A percentile compares a stretch with the other conserved stretches of the same genome.
phyloP scores from a whole-genome alignment of 1,140 invertebrate species.

The Drosophila biarmipes region DNA sequence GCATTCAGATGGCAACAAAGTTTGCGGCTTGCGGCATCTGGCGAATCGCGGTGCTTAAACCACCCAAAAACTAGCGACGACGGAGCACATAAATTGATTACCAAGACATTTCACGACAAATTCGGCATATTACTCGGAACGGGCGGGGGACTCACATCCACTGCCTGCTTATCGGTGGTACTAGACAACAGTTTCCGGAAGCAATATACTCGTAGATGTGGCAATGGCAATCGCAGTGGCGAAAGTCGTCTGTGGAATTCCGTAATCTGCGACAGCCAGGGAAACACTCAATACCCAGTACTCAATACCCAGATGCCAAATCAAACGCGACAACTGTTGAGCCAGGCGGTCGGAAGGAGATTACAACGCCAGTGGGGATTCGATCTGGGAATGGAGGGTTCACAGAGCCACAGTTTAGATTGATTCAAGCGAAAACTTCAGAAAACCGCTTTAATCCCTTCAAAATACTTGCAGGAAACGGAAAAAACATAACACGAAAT shows the following conservation, averaged over 20 bases:
- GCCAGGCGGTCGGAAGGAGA: slow-evolving; percentile 3
- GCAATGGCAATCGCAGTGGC: slow-evolving; percentile 8
- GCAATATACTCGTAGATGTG: slow-evolving; percentile 35
- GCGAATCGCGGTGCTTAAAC: slow-evolving; percentile 28
- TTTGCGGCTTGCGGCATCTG: slow-evolving; percentile 31
- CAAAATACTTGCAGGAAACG: not conserved
- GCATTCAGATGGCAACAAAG: slow-evolving; percentile 14
- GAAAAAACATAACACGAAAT: no score
- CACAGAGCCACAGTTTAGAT: not conserved
- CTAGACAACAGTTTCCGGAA: slow-evolving; percentile 52
- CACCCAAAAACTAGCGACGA: slow-evolving; percentile 44
- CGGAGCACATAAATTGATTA: slow-evolving; percentile 75
- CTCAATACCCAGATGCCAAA: slow-evolving; percentile 12
- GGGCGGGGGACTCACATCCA: not conserved
- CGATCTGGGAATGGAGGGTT: not conserved
- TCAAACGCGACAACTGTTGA: slow-evolving; percentile 41
- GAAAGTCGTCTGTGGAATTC: not conserved
- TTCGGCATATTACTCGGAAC: slow-evolving; percentile 61
- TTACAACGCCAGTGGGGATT: slow-evolving; percentile 6
- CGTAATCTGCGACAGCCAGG: slow-evolving; percentile 5
- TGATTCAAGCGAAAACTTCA: not conserved
- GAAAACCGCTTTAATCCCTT: not conserved
- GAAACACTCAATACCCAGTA: not conserved
- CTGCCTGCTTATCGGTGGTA: slow-evolving; percentile 1
- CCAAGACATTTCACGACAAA: slow-evolving; percentile 74